These are phyloP conservation scores for Labeo calbasu DNA, from an alignment of 2,797 vertebrate species.

Conservation along the genomic window DNA sequence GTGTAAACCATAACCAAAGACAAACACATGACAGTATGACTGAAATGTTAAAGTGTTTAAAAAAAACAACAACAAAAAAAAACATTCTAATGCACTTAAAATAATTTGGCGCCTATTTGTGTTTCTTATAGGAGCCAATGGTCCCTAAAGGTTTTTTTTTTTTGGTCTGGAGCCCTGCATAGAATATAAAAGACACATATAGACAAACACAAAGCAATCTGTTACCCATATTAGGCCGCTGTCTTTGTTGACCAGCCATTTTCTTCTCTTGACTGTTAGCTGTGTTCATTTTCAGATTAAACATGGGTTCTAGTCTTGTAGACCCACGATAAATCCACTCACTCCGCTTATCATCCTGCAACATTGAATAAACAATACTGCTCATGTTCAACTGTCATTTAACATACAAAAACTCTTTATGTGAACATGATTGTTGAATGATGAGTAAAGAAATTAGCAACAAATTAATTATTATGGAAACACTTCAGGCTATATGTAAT, in stretches of 20 bases:
- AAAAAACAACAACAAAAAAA: too few relatives aligned
- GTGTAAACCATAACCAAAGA: too few relatives aligned
- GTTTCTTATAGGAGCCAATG: too few relatives aligned
- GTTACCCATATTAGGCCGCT: constrained; percentile 92
- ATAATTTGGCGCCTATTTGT: too few relatives aligned
- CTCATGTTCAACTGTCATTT: background rate
- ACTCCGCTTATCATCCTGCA: constrained; percentile 92
- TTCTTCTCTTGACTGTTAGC: constrained; percentile 93
- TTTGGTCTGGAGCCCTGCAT: too few relatives aligned
- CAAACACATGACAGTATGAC: too few relatives aligned
- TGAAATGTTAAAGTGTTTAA: too few relatives aligned
- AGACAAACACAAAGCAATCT: background rate
- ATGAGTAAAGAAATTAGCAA: background rate
- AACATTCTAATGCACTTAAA: too few relatives aligned
- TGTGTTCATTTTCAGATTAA: constrained; percentile 93
- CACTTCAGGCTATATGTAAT: background rate
- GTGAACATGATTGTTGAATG: background rate
- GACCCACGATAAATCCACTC: constrained; percentile 99
- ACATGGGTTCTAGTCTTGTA: constrained; percentile 96
- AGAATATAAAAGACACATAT: background rate
- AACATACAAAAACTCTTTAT: background rate
- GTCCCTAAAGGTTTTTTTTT: too few relatives aligned
- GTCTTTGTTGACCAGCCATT: constrained; percentile 88
- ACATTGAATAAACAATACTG: background rate
- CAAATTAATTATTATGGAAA: too few relatives aligned